Conservation (phyloP, 2,113 vertebrate genomes). For the Typhlomys cinereus region DNA sequence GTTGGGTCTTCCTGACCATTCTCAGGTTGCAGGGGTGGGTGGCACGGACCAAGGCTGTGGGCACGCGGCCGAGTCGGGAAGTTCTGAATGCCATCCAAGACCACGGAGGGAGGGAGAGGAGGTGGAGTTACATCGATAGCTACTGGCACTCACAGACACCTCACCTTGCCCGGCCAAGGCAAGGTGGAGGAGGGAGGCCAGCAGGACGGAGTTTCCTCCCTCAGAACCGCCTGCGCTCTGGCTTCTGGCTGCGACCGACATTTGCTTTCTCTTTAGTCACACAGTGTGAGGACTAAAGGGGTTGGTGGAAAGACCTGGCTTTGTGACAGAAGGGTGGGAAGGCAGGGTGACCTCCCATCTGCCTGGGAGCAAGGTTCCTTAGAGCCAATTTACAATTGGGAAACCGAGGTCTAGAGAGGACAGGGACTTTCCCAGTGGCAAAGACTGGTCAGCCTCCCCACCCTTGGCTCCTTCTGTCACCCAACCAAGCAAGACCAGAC, state of each 20-base stretch:
- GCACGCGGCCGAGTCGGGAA: not conserved
- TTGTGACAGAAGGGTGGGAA: not conserved
- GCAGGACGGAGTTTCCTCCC: not conserved
- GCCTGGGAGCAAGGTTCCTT: not conserved
- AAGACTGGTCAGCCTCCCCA: not conserved
- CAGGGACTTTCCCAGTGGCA: not conserved
- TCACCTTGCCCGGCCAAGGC: not conserved
- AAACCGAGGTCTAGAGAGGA: not conserved
- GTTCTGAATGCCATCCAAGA: not conserved
- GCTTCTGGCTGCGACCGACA: not conserved
- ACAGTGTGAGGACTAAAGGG: not conserved
- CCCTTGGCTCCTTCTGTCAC: not conserved
- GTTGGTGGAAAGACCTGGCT: slow-evolving; percentile 33
- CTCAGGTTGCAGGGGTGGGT: not conserved
- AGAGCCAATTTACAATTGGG: not conserved
- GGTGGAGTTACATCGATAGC: not conserved
- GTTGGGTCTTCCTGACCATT: not conserved
- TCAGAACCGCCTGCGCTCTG: slow-evolving; percentile 1
- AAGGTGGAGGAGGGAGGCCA: not conserved
- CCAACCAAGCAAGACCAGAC: not conserved
- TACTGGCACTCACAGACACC: slow-evolving; percentile 27
- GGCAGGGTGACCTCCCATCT: not conserved
- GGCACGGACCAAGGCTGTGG: not conserved
- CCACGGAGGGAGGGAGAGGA: not conserved
- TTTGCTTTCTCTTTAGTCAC: slow-evolving; percentile 42